Conservation (phyloP, 37 sponge, comb jelly and placozoan genomes). For the Geodia barretti region DNA sequence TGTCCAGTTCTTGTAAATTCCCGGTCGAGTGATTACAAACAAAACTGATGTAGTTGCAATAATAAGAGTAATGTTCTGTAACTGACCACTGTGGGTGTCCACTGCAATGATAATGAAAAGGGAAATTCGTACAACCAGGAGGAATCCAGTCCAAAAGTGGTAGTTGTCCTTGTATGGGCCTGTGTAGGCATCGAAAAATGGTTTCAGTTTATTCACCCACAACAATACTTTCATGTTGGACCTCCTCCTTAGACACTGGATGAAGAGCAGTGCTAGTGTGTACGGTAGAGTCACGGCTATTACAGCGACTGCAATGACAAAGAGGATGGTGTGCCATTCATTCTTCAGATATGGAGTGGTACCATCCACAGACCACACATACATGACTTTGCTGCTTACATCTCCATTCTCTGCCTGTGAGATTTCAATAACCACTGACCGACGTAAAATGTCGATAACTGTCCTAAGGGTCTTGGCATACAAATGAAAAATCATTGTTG, state of each 20-base stretch:
- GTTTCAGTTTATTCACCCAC: slow-evolving; percentile 24
- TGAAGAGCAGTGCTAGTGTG: slow-evolving; percentile 9
- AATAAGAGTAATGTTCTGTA: not conserved
- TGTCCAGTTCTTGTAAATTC: not conserved
- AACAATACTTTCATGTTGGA: not conserved
- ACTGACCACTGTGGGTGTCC: not conserved
- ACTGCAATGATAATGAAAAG: not conserved
- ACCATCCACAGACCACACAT: slow-evolving; percentile 1
- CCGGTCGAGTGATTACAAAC: not conserved
- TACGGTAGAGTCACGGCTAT: not conserved
- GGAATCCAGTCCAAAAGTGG: slow-evolving; percentile 26
- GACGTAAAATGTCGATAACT: not conserved
- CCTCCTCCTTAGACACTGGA: not conserved
- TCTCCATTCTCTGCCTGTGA: not conserved
- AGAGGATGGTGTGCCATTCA: slow-evolving; percentile 11
- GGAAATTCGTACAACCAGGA: not conserved
- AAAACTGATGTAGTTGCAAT: not conserved
- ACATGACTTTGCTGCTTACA: not conserved
- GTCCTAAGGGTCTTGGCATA: not conserved
- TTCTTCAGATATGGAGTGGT: not conserved
- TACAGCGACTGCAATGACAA: not conserved
- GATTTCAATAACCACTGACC: not conserved
- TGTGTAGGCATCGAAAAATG: slow-evolving; percentile 27
- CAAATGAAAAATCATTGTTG: slow-evolving; percentile 15
- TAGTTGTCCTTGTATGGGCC: slow-evolving; percentile 6